Evolutionary conservation across 2,888 invertebrate species (phyloP).

Genomic region (Hanleya hanleyi): DNA sequence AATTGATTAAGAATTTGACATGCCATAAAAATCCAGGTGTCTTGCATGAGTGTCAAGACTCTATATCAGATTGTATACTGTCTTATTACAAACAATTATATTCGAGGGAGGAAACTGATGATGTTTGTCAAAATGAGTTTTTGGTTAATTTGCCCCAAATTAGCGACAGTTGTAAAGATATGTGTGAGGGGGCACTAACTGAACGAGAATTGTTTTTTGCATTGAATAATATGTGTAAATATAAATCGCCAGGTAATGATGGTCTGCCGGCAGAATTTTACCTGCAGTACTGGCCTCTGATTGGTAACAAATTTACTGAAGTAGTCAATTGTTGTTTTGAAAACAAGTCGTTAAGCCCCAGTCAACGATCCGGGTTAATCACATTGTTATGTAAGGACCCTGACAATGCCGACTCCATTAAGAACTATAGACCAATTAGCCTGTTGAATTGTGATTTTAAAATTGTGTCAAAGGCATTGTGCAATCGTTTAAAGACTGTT

Average conservation of each 20-base stretch:
- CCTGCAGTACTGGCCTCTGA: not conserved
- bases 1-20: not conserved
- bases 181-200: not conserved
- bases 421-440: no score
- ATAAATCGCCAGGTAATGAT: not conserved
- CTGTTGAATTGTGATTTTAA: no score
- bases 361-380: conserved; percentile 12
- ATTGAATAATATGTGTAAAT: not conserved
- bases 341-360: conserved; percentile 15
- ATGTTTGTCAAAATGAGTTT: not conserved
- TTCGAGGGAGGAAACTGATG: not conserved
- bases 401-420: conserved; percentile 24
- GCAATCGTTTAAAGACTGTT: no score
- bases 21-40: not conserved
- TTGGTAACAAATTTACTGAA: not conserved
- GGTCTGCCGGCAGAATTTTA: not conserved
- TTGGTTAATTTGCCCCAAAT: not conserved
- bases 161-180: not conserved
- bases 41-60: not conserved
- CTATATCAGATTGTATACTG: not conserved
- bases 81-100: not conserved
- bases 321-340: conserved; percentile 20
- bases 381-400: conserved; percentile 33
- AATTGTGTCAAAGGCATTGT: no score
- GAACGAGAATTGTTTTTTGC: not conserved